Percentiles rank a stretch among this genome's conserved stretches.
Conservation (phyloP, 2,888 invertebrate genomes). For the Pegoplata infirma region DNA sequence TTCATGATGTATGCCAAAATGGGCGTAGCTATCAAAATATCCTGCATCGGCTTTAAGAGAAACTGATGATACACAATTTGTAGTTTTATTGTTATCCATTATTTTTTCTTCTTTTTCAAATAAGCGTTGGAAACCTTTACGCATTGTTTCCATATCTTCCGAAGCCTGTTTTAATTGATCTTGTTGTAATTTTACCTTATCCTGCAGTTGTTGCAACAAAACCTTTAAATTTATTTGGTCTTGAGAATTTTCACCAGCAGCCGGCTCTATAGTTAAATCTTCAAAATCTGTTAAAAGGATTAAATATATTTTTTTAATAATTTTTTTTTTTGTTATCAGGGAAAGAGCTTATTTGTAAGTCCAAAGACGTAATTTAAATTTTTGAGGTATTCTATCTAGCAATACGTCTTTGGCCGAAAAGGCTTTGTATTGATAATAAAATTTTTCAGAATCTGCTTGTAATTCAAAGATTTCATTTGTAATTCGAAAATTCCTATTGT, state of each 20-base stretch:
- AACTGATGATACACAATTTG: constrained; percentile 77
- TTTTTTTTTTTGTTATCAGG: no score
- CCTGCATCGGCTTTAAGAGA: constrained; percentile 84
- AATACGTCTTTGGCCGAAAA: no score
- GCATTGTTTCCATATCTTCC: constrained; percentile 73
- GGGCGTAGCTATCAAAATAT: constrained; percentile 91
- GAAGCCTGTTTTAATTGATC: constrained; percentile 81
- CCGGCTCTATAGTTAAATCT: constrained; percentile 45
- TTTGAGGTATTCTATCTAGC: no score
- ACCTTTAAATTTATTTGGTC: constrained; percentile 17
- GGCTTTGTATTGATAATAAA: no score
- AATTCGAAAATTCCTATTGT: no score
- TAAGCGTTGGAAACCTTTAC: constrained; percentile 69
- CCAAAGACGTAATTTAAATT: no score
- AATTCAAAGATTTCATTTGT: no score
- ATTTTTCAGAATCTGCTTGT: no score
- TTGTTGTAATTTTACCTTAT: constrained; percentile 79
- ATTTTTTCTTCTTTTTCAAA: constrained; percentile 67
- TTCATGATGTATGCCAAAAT: constrained; percentile 95
- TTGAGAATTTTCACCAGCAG: not conserved
- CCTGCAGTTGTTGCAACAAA: constrained; percentile 77
- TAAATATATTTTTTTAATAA: no score
- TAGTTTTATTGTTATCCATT: constrained; percentile 58
- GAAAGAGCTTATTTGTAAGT: no score
- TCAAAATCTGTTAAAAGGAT: constrained; percentile 66